A percentile compares a stretch with the other conserved stretches of the same genome.
These are phyloP conservation scores for Pomacea canaliculata DNA, from an alignment of 2,888 invertebrate genomes.

Conservation along the genomic window DNA sequence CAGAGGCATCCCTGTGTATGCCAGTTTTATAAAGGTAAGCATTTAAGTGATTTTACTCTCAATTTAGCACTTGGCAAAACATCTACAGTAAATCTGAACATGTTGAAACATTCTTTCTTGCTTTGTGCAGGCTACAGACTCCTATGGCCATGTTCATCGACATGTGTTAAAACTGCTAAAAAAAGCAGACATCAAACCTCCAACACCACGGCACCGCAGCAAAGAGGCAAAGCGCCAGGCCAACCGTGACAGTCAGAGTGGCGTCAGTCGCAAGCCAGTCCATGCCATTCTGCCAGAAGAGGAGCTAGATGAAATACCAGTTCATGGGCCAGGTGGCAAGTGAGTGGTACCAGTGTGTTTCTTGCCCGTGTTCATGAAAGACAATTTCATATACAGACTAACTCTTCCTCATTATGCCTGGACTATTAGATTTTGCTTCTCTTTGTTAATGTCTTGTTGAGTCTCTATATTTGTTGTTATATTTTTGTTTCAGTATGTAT, in stretches of 20 bases:
- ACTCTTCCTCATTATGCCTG: too few species aligned
- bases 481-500: too few species aligned
- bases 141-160: slow-evolving; percentile 48
- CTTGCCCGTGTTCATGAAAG: too few species aligned
- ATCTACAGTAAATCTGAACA: too few species aligned
- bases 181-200: slow-evolving; percentile 41
- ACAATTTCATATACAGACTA: too few species aligned
- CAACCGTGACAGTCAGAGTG: slow-evolving; percentile 8
- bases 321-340: slow-evolving; percentile 61
- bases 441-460: too few species aligned
- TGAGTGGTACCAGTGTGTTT: slow-evolving; percentile 21
- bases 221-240: slow-evolving; percentile 17
- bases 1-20: slow-evolving; percentile 63
- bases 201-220: slow-evolving; percentile 14
- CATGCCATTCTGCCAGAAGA: slow-evolving; percentile 65
- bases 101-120: background rate
- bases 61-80: too few species aligned
- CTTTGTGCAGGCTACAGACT: slow-evolving; percentile 35
- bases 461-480: too few species aligned
- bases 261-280: slow-evolving; percentile 48
- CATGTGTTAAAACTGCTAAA: slow-evolving; percentile 49
- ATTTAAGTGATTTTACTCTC: background rate
- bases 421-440: too few species aligned
- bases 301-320: slow-evolving; percentile 63
- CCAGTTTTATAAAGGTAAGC: slow-evolving; percentile 73